phyloP scores from a whole-genome alignment of 2,888 invertebrate genomes.

The Petrolisthes manimaculis region DNA sequence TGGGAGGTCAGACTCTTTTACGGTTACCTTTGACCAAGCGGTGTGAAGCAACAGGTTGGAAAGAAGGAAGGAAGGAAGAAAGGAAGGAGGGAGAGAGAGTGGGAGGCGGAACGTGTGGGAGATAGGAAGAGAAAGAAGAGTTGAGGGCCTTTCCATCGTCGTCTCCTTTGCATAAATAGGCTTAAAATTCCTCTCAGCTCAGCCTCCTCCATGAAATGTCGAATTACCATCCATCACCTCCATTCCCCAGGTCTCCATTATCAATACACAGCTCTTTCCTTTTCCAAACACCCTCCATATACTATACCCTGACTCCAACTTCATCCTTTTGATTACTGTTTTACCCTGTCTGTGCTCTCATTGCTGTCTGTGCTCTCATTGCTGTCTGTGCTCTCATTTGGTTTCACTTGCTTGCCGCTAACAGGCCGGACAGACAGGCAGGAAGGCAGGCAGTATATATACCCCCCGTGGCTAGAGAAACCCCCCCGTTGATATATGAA shows the following conservation, averaged over 20 bases:
- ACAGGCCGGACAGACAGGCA: too few relatives aligned
- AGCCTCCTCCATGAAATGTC: too few relatives aligned
- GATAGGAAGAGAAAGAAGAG: not conserved
- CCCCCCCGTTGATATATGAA: not conserved
- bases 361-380: too few relatives aligned
- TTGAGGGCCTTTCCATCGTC: not conserved
- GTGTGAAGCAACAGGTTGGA: conserved; percentile 30
- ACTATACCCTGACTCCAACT: not conserved
- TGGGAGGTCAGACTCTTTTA: not conserved
- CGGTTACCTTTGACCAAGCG: not conserved
- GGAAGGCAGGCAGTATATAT: too few relatives aligned
- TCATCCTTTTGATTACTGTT: too few relatives aligned
- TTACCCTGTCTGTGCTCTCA: too few relatives aligned
- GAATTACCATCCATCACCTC: too few relatives aligned
- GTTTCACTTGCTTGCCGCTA: too few relatives aligned
- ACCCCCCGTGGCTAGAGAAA: too few relatives aligned
- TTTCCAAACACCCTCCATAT: not conserved
- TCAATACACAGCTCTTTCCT: too few relatives aligned
- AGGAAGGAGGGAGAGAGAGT: not conserved
- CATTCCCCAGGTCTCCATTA: too few relatives aligned
- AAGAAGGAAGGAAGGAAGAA: not conserved
- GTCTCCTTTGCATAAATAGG: not conserved
- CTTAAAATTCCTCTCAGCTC: not conserved
- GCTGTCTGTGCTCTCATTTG: too few relatives aligned
- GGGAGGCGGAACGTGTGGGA: not conserved